Conservation (phyloP, 2,113 vertebrate species). For the Corythornis vintsioides region DNA sequence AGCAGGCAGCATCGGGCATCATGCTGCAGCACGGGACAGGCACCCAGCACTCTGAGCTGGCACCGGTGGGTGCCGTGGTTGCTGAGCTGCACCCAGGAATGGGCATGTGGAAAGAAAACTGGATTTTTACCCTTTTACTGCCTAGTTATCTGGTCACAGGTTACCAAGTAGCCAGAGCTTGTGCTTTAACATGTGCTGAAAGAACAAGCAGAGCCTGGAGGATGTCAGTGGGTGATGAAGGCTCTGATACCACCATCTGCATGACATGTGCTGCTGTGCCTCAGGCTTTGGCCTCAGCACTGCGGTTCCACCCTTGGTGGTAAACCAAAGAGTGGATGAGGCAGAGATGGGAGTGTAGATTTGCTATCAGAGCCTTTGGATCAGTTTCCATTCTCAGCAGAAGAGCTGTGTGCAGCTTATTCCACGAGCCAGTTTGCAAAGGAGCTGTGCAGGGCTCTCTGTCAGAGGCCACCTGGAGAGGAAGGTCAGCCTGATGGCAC, state of each 20-base stretch:
- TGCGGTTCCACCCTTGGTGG: neutral
- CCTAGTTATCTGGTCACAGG: neutral
- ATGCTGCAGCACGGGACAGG: neutral
- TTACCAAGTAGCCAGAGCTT: neutral
- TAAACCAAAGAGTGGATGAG: neutral
- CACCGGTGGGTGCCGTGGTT: neutral
- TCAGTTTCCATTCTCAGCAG: constrained; percentile 21
- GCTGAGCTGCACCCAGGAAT: neutral
- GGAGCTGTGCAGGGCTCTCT: neutral
- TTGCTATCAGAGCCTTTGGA: constrained; percentile 1
- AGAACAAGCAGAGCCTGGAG: neutral
- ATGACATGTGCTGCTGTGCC: neutral
- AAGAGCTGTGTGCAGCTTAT: neutral
- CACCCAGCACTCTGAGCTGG: neutral
- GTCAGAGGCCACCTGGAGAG: neutral
- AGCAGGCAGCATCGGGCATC: neutral
- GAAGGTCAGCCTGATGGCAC: accelerated
- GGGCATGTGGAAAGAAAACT: neutral
- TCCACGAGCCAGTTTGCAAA: neutral
- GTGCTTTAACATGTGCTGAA: neutral
- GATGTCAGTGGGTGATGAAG: neutral
- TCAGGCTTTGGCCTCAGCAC: constrained; percentile 3
- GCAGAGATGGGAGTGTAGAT: constrained; percentile 22
- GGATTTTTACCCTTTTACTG: neutral
- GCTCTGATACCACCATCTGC: neutral